Evolutionary conservation across 1,140 invertebrate species (phyloP).

Genomic region (Sitobion miscanthi): DNA sequence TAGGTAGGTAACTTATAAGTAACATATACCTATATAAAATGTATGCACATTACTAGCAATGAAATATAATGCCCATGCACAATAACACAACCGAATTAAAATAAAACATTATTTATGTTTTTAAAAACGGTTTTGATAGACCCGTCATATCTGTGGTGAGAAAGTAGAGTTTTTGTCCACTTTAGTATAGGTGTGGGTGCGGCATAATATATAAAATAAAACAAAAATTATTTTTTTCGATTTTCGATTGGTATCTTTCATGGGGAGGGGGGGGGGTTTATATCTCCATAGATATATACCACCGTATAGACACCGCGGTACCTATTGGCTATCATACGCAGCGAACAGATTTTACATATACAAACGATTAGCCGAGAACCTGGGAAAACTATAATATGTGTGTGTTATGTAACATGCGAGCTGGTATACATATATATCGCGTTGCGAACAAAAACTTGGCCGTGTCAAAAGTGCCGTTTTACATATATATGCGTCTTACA

Average conservation of each 20-base stretch:
- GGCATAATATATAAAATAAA: background rate
- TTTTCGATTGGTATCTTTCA: too few relatives aligned
- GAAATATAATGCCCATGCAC: background rate
- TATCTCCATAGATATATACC: too few relatives aligned
- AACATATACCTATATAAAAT: too few relatives aligned
- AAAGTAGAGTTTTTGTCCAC: background rate
- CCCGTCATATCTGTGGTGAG: background rate
- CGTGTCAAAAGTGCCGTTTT: conserved; percentile 27
- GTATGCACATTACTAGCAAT: too few relatives aligned
- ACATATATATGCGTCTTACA: background rate
- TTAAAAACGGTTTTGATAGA: background rate
- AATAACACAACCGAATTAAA: background rate
- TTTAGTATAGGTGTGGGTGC: background rate
- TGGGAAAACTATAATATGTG: background rate
- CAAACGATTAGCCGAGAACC: background rate
- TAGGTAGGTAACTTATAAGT: background rate
- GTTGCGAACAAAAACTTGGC: background rate
- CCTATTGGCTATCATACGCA: background rate
- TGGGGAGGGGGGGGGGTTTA: background rate
- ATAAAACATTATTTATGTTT: background rate
- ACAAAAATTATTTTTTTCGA: background rate
- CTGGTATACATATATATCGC: background rate
- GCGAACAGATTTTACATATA: background rate
- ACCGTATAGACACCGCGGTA: too few relatives aligned
- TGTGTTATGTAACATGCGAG: background rate